Evolutionary conservation across 2,113 vertebrate genomes (phyloP), one percentile per base, ranked within the genome.

Genomic region (Gallinago paraguaiae): DNA sequence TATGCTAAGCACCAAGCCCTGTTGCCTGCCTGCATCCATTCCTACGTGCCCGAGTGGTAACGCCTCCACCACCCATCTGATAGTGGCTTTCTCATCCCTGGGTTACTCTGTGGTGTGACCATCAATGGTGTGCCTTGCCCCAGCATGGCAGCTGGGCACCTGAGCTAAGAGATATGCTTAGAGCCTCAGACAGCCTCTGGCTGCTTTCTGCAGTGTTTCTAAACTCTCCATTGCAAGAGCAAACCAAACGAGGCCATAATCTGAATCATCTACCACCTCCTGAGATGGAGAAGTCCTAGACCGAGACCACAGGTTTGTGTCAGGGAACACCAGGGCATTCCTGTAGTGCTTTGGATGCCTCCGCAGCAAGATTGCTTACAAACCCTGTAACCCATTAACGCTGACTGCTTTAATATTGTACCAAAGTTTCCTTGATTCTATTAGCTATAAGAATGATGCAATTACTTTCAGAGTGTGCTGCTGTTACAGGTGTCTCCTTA

Each of bases 311-410:
- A 41, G 27, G 63, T 28, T 5, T 3, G 3, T 31, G 35, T n/a
- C 1, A 3, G 45, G 35, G 31, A 82, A 3, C 45, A 18, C 50
- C 76, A 27, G 17, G 1, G 1, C 92, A 76, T 96, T 97, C 92
- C 75, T 92, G 78, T 70, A 94, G 78, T 82, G 95, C 90, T 93
- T 94, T 30, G 88, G 70, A 82, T 94, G 79, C 95, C 79, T 93
- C 70, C 92, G 70, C 70, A 76, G 59, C 70, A 68, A 22, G 27
- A 64, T 12, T 68, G 45, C 33, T 76, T 68, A 45, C 54, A 68
- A 39, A 46, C 39, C 78, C 92, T 93, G 92, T 96, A 76, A 96
- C 27, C 70, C 90, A 93, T 96, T 95, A 95, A 96, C 70, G 11
- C 2, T 14, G 23, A 3, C 74, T 64, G 46, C 59, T 82, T 72